Evolutionary conservation across 2,888 invertebrate species (phyloP), one percentile per base, ranked within the genome.

Genomic region (Andrena trimmerana): DNA sequence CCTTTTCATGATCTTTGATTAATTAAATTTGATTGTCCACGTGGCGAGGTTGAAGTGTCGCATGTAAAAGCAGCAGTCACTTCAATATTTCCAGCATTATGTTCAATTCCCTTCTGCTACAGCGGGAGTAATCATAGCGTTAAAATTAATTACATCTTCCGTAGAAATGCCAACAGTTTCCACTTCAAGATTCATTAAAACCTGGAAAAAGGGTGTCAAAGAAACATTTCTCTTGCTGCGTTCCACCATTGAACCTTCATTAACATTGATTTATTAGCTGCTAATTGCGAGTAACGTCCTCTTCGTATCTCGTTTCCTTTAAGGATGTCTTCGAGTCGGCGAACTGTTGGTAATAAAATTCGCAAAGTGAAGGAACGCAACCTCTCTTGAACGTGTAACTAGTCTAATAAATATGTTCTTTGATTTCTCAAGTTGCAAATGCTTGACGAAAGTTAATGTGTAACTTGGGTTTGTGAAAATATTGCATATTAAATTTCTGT

Each of bases 201-300:
- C 52, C 24, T 29, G 10, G 70, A 29, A 31, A 36, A 48, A 33
- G 24, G n/a, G 54, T 42, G 29, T 71, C 54, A 36, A 52, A 42
- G 63, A 24, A 29, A 42, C n/a, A 27, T 62, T 57, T 27, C 27
- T 7, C 36, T n/a, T 1, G 10, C 13, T 27, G 13, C 36, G 24
- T 72, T 33, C 27, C 29, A 48, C 57, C 31, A 59, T 59, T 73
- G 29, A 36, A 29, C 54, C 59, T 66, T 78, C 73, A 59, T 73
- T 73, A 73, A 63, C 73, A 36, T 50, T 65, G 77, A 78, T 78
- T 72, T 73, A 78, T 78, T 73, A 66, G 33, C 73, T 73, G 65
- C 27, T 78, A 78, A 78, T 78, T 72, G 48, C 73, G 33, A 59
- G 48, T 36, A 65, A 33, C 36, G 59, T 13, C 7, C 29, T 33